These are phyloP conservation scores for Synanceia verrucosa DNA, from an alignment of 2,797 vertebrate species.

Conservation along the genomic window DNA sequence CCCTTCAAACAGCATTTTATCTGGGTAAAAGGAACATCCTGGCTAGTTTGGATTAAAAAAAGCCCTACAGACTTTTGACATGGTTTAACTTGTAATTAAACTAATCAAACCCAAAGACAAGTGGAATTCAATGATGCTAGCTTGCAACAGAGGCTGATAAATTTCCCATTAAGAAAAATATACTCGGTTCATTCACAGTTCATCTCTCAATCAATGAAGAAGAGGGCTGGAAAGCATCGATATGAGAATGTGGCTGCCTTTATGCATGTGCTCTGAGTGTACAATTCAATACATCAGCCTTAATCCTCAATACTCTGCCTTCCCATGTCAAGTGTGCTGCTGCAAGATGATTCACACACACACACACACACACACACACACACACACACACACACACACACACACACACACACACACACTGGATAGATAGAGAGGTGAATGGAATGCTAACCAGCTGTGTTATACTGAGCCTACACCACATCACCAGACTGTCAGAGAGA, in stretches of 20 bases:
- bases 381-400: slow-evolving; percentile 24
- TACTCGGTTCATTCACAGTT: slow-evolving; percentile 64
- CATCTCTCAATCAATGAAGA: slow-evolving; percentile 47
- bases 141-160: slow-evolving; percentile 49
- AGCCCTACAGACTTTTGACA: slow-evolving; percentile 32
- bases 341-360: slow-evolving; percentile 49
- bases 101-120: slow-evolving; percentile 39
- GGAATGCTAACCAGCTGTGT: slow-evolving; percentile 62
- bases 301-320: slow-evolving; percentile 56
- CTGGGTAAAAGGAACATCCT: slow-evolving; percentile 2
- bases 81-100: slow-evolving; percentile 59
- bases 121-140: slow-evolving; percentile 30
- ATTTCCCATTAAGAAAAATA: slow-evolving; percentile 50
- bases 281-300: slow-evolving; percentile 69
- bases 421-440: slow-evolving; percentile 40
- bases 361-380: slow-evolving; percentile 23
- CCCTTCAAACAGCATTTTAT: slow-evolving; percentile 8
- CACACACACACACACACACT: slow-evolving; percentile 27
- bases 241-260: slow-evolving; percentile 35
- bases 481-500: slow-evolving; percentile 9
- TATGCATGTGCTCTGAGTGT: slow-evolving; percentile 35
- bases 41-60: too few relatives aligned
- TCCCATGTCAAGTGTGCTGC: slow-evolving; percentile 63
- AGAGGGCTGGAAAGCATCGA: slow-evolving; percentile 41
- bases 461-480: slow-evolving; percentile 21